Base-by-base conservation (phyloP, 2,113 vertebrate genomes). In the Hipposideros armiger region DNA sequence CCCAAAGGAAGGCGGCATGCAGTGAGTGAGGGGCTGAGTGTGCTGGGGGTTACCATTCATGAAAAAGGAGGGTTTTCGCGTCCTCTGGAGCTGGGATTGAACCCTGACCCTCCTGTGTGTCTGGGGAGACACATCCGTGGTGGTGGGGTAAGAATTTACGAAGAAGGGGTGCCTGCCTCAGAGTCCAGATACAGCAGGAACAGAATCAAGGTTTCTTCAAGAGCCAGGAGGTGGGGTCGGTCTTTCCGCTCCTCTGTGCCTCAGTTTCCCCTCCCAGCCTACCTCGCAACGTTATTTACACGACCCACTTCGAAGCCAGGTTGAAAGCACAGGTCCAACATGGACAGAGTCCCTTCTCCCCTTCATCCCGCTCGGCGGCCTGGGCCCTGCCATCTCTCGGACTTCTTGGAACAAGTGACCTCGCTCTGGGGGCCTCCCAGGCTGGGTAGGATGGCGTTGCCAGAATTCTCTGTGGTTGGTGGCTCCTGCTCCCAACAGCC, bases 1-100 rank as follows among this genome's bases (percentile, higher is more conserved):
- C 40, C 85, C 20, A 14, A 36, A 42, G 77, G 30, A 22, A 62
- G 42, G 28, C 42, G 32, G 7, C 5, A 4, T 0, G 26, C 52
- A 5, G 28, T 1, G 15, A 24, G 16, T 4, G 40, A 40, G 8
- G 32, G 11, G 13, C 73, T 58, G 13, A 72, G 32, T 1, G 0
- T 19, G 19, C 4, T 10, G 56, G 67, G 72, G 17, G 47, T 47
- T n/a, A 24, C 72, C 42, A 11, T 11, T 60, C n/a, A 2, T 4
- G 8, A 40, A 30, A 36, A 73, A 16, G 47, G 45, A 13, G 4
- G 10, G 10, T 28, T 30, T 47, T 67, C 20, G 16, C 11, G 11
- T 36, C 52, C 47, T 20, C 7, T 5, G 80, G 64, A 36, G 7
- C 47, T 5, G 42, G 72, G 60, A 40, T 4, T 30, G 42, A 72